These are phyloP conservation scores for Acleris holmiana DNA, from an alignment of 2,888 invertebrate species.

Conservation along the genomic window DNA sequence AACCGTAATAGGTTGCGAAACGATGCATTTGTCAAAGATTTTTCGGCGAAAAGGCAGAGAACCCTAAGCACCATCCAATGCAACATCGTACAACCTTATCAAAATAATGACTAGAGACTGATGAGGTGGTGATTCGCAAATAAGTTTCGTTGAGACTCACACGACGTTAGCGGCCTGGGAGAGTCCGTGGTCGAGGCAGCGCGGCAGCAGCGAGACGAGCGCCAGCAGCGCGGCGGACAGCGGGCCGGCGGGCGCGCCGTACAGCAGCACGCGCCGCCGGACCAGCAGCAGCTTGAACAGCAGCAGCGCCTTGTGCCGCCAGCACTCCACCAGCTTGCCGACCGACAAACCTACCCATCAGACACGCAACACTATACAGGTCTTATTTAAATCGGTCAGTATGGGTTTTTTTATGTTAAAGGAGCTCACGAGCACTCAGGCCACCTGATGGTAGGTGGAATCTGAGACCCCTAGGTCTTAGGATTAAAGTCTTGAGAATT, in stretches of 20 bases:
- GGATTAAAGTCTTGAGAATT: no score
- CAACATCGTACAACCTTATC: no score
- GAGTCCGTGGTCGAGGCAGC: conserved; percentile 93
- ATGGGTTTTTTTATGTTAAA: no score
- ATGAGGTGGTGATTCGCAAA: background rate
- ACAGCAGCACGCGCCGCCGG: conserved; percentile 95
- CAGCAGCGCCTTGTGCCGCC: conserved; percentile 96
- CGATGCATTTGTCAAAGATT: no score
- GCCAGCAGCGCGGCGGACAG: conserved; percentile 94
- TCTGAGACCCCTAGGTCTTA: no score
- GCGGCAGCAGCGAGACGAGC: conserved; percentile 95
- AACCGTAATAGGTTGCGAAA: no score
- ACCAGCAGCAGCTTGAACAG: conserved; percentile 96
- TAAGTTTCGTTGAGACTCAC: conserved; percentile 67
- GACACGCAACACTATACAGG: background rate
- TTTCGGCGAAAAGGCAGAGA: no score
- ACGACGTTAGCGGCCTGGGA: conserved; percentile 92
- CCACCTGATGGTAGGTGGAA: no score
- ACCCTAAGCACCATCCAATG: no score
- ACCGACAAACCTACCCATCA: conserved; percentile 89
- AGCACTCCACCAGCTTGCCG: conserved; percentile 91
- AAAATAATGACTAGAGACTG: background rate
- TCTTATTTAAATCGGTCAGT: no score
- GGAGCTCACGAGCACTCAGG: no score
- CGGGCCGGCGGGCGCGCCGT: conserved; percentile 95